These are phyloP conservation scores for Apistogramma diplotaenia DNA, from an alignment of 2,113 vertebrate species.

Conservation along the genomic window DNA sequence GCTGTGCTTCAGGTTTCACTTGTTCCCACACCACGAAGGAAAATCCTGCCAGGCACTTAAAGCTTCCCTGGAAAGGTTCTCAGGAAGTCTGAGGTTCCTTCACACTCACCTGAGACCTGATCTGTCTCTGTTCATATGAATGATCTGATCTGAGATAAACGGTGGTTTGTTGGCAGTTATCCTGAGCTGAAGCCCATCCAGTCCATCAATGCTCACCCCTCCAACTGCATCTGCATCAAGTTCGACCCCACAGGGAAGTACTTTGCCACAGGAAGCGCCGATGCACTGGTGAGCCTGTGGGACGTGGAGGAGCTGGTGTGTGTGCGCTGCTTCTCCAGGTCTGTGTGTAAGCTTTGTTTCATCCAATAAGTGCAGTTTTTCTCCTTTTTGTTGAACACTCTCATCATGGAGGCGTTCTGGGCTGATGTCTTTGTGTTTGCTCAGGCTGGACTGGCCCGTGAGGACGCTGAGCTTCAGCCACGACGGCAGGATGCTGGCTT, in stretches of 20 bases:
- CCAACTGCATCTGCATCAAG: conserved; percentile 99
- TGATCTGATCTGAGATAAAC: neutral
- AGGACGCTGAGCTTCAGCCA: conserved; percentile 97
- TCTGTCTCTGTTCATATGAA: neutral
- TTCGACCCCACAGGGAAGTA: conserved; percentile 97
- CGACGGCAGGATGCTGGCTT: conserved; percentile 96
- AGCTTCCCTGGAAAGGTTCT: too few relatives aligned
- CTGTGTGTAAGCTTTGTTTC: neutral
- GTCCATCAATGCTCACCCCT: conserved; percentile 98
- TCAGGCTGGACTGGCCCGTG: conserved; percentile 95
- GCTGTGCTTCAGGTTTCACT: too few relatives aligned
- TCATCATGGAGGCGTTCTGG: neutral
- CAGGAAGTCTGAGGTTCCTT: neutral
- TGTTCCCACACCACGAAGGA: too few relatives aligned
- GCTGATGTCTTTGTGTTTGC: neutral
- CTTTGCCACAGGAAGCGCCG: conserved; percentile 95
- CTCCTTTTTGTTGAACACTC: neutral
- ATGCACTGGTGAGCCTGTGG: conserved; percentile 96
- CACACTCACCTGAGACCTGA: too few relatives aligned
- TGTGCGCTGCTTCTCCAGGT: conserved; percentile 97
- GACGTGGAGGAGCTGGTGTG: conserved; percentile 95
- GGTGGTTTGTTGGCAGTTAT: conserved; percentile 77
- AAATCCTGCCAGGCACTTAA: too few relatives aligned
- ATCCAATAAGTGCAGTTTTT: neutral
- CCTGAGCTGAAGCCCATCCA: conserved; percentile 97